Conservation (phyloP, 2,113 vertebrate species). For the Catharus bicknelli region DNA sequence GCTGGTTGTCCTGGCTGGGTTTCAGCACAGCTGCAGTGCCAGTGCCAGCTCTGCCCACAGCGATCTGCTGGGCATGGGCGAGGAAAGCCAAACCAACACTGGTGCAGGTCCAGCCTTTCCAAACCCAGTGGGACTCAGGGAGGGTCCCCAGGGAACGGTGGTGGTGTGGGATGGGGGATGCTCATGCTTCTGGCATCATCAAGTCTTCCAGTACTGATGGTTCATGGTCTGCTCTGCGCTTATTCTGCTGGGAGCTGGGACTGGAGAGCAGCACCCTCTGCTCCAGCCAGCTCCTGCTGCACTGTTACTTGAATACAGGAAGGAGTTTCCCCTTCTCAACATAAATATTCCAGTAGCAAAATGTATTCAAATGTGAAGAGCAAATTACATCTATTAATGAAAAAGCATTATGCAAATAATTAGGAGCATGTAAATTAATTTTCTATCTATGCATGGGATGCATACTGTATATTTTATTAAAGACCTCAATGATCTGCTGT, state of each 20-base stretch:
- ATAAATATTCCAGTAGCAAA: constrained; percentile 63
- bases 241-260: background rate
- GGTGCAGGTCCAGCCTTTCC: background rate
- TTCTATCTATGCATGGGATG: constrained; percentile 72
- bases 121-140: background rate
- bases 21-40: background rate
- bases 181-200: background rate
- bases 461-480: constrained; percentile 74
- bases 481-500: constrained; percentile 25
- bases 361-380: constrained; percentile 51
- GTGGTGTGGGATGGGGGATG: background rate
- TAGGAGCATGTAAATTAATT: constrained; percentile 68
- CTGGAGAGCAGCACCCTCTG: background rate
- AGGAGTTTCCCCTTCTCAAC: constrained; percentile 48
- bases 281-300: background rate
- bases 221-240: background rate
- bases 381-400: constrained; percentile 34
- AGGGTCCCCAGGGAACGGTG: background rate
- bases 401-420: constrained; percentile 67
- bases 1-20: background rate
- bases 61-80: accelerated
- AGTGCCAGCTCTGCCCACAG: background rate
- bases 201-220: constrained; percentile 35
- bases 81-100: background rate
- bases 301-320: constrained; percentile 61